phyloP scores from a whole-genome alignment of 2,888 invertebrate species.

The Melieria picta region DNA sequence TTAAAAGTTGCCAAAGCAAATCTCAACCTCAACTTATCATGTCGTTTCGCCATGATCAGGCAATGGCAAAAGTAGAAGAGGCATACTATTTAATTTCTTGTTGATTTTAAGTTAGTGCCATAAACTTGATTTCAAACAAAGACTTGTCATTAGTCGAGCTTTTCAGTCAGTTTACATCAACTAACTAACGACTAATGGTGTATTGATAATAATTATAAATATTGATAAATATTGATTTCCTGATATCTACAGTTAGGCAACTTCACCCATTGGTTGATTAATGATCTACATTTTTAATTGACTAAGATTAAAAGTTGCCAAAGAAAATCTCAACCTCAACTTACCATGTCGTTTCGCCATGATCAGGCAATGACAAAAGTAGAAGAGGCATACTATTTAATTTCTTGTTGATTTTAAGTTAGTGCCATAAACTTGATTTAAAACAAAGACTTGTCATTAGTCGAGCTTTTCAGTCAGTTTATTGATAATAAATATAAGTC shows the following conservation, averaged over 20 bases:
- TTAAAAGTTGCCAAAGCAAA: conserved; percentile 46
- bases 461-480: not conserved
- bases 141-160: no score
- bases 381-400: conserved; percentile 35
- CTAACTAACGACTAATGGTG: no score
- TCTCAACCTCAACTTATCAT: conserved; percentile 36
- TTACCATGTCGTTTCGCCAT: conserved; percentile 40
- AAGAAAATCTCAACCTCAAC: conserved; percentile 37
- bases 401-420: not conserved
- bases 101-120: no score
- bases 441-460: conserved; percentile 45
- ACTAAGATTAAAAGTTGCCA: conserved; percentile 51
- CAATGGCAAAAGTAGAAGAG: conserved; percentile 38
- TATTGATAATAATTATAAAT: no score
- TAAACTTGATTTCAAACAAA: no score
- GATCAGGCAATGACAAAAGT: conserved; percentile 32
- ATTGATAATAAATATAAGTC: no score
- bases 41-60: not conserved
- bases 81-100: conserved; percentile 10
- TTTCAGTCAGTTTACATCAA: conserved; percentile 39
- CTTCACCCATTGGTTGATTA: conserved; percentile 39
- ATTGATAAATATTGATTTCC: no score
- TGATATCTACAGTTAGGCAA: no score
- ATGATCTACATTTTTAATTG: conserved; percentile 27
- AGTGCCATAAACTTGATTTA: no score